These are phyloP conservation scores for Nerophis lumbriciformis DNA, from an alignment of 2,113 vertebrate species.

Conservation along the genomic window DNA sequence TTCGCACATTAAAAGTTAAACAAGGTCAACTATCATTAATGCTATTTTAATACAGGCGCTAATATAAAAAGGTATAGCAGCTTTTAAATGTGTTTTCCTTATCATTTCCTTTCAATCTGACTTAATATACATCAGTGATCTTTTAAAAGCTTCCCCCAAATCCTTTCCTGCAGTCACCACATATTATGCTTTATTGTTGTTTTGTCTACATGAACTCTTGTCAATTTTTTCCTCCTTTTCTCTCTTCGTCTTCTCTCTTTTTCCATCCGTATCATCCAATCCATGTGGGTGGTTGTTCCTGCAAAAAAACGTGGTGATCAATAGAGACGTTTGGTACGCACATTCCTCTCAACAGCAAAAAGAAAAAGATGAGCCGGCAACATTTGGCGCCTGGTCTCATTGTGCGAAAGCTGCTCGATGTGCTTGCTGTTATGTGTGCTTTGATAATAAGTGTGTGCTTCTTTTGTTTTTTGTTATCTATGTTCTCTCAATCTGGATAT, in stretches of 20 bases:
- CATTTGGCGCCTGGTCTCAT: conserved; percentile 26
- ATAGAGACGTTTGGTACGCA: conserved; percentile 86
- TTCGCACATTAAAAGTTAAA: no score
- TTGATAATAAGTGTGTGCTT: conserved; percentile 49
- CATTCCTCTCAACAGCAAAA: conserved; percentile 72
- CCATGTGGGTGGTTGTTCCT: conserved; percentile 84
- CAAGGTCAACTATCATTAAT: no score
- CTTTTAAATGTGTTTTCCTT: not conserved
- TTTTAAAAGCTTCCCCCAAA: conserved; percentile 22
- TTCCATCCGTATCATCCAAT: conserved; percentile 76
- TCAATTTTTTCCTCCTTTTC: conserved; percentile 65
- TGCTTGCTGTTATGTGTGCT: conserved; percentile 53
- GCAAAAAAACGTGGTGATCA: conserved; percentile 82
- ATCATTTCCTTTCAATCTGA: conserved; percentile 23
- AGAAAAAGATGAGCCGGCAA: conserved; percentile 65
- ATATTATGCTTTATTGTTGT: conserved; percentile 60
- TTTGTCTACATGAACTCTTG: conserved; percentile 68
- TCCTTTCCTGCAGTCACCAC: conserved; percentile 33
- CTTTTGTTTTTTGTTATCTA: conserved; percentile 40
- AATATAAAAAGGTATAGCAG: no score
- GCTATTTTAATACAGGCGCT: no score
- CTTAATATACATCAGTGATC: conserved; percentile 26
- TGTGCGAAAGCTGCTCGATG: conserved; percentile 41
- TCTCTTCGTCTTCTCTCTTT: conserved; percentile 60
- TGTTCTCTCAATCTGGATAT: conserved; percentile 78